Evolutionary conservation across 2,888 invertebrate genomes (phyloP).

Genomic region (Andrena chrysosceles): DNA sequence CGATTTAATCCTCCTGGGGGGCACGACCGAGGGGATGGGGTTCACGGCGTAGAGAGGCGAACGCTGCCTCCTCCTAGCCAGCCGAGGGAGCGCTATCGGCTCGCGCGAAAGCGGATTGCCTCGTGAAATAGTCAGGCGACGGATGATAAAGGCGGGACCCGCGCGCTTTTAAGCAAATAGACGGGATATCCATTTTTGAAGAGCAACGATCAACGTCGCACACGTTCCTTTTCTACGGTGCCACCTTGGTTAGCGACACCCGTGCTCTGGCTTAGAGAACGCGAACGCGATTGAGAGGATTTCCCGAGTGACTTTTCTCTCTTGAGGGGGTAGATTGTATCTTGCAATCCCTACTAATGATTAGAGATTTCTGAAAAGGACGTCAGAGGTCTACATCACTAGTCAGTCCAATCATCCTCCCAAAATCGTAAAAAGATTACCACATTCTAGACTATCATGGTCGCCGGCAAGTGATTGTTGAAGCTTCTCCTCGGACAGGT

Average conservation of each 20-base stretch:
- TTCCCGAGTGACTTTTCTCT: too few species aligned
- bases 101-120: constrained; percentile 70
- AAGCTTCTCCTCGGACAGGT: constrained; percentile 28
- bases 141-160: constrained; percentile 31
- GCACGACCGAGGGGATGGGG: not conserved
- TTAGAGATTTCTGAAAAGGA: too few species aligned
- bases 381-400: too few species aligned
- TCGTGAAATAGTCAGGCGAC: constrained; percentile 69
- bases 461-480: not conserved
- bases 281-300: too few species aligned
- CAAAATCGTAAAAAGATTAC: too few species aligned
- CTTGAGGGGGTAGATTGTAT: not conserved
- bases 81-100: constrained; percentile 60
- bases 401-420: too few species aligned
- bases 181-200: constrained; percentile 43
- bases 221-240: not conserved
- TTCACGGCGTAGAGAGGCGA: constrained; percentile 22
- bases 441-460: too few species aligned
- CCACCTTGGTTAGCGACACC: not conserved
- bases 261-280: not conserved
- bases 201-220: constrained; percentile 31
- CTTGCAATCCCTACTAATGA: too few species aligned
- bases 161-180: constrained; percentile 42
- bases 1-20: constrained; percentile 72
- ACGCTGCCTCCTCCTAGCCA: constrained; percentile 32